A percentile compares a stretch with the other conserved stretches of the same genome.
Conservation (phyloP, 2,888 invertebrate species). For the Aphodius granarius region DNA sequence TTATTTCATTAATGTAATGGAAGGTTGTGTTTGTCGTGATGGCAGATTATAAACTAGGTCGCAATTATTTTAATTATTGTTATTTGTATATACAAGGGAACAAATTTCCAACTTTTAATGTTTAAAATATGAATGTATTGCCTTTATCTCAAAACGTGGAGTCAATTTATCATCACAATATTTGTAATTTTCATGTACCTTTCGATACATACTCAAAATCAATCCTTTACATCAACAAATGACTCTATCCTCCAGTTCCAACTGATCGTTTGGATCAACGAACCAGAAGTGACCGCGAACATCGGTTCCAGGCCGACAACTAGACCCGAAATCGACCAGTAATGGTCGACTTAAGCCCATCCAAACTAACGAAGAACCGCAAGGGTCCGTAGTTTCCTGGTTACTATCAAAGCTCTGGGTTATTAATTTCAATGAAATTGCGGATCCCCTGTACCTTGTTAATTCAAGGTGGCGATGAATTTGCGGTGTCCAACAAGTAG, state of each 20-base stretch:
- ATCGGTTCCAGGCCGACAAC: neutral
- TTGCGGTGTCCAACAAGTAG: constrained; percentile 11
- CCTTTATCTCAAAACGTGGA: no score
- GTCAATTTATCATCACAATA: no score
- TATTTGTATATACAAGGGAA: neutral
- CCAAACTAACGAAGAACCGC: neutral
- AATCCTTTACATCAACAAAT: no score
- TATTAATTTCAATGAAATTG: neutral
- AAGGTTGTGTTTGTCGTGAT: neutral
- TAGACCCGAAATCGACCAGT: neutral
- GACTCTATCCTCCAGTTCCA: neutral
- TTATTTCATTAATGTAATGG: neutral
- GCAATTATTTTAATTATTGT: neutral
- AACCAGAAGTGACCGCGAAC: neutral
- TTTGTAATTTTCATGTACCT: no score
- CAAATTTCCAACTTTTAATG: no score
- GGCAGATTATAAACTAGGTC: neutral
- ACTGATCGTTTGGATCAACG: neutral
- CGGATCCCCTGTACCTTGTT: neutral
- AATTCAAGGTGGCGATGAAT: constrained; percentile 5
- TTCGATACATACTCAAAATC: no score
- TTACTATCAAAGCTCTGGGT: neutral
- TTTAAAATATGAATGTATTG: no score
- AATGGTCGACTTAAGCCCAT: neutral
- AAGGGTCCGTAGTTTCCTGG: neutral